Base-by-base conservation (phyloP, 2,888 invertebrate species). In the Operophtera brumata region DNA sequence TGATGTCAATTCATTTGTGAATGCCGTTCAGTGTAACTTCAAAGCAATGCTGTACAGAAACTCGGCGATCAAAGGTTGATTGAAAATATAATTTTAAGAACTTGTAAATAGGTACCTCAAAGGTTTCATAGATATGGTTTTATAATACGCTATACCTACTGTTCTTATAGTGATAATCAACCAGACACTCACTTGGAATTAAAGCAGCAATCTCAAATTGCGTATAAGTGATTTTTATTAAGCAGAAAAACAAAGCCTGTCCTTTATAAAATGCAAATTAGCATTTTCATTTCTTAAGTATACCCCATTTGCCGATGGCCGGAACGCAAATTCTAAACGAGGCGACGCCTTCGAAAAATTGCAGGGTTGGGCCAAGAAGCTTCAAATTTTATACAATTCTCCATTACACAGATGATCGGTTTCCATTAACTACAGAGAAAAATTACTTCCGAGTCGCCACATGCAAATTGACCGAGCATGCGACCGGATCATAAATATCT, bases 401-500 rank as follows among this genome's bases (percentile, higher is more conserved):
- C 69, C 67, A 73, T 78, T 76, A 69, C 54, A 42, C 74, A 70
- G 66, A 72, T 70, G 72, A 71, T 69, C 64, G 68, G 69, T 58
- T 67, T 67, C 67, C 49, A 74, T 80, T 80, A 80, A 75, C 74
- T 70, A 69, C 69, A 67, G 66, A 73, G 65, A 75, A 71, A 78
- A 79, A 82, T 82, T 78, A 73, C 76, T 78, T 80, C 78, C 75
- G 76, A 77, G 67, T 74, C 67, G 70, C 70, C 71, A 70, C 77
- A 78, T 77, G 77, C 75, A 75, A 77, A 73, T 70, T 56, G 66
- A 48, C 55, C 59, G 39, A 54, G 62, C 59, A 59, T 56, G 56
- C 59, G 52, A 54, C 59, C 55, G 61, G 55, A 56, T 60, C 13
- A 47, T 51, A 56, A 59, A 61, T 57, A 49, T 59, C 54, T 44